Evolutionary conservation across 2,888 invertebrate genomes (phyloP).

Genomic region (Rapana venosa): DNA sequence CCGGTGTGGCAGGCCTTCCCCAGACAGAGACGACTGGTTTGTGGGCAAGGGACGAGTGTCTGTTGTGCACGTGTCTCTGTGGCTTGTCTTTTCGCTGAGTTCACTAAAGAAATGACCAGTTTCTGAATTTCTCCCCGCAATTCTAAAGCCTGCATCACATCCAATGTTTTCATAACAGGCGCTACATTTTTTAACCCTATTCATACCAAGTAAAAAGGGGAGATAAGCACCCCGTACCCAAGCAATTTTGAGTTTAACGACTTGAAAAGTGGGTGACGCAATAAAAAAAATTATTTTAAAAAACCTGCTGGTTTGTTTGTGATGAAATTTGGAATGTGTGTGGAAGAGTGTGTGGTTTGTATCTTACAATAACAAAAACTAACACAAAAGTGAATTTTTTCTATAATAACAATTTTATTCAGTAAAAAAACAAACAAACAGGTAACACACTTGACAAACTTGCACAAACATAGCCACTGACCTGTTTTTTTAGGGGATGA

Average conservation of each 20-base stretch:
- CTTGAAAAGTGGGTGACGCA: neutral
- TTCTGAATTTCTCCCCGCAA: too few relatives aligned
- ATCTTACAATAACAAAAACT: neutral
- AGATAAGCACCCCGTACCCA: neutral
- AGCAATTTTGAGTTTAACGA: neutral
- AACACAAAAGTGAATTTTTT: neutral
- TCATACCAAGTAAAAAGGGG: constrained; percentile 22
- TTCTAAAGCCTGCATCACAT: too few relatives aligned
- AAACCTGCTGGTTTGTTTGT: constrained; percentile 2
- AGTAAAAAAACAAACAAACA: neutral
- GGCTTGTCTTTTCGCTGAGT: too few relatives aligned
- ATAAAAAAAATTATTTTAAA: neutral
- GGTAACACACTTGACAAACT: neutral
- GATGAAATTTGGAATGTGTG: neutral
- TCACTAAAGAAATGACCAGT: too few relatives aligned
- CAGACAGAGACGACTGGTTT: too few relatives aligned
- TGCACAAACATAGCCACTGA: constrained; percentile 5
- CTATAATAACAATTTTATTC: neutral
- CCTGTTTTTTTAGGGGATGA: neutral
- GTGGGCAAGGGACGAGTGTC: too few relatives aligned
- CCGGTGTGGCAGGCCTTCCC: too few relatives aligned
- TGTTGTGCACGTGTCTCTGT: too few relatives aligned
- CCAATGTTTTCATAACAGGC: too few relatives aligned
- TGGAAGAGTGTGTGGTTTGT: neutral
- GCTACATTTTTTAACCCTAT: constrained; percentile 28